Evolutionary conservation across 2,113 vertebrate genomes (phyloP), one percentile per base, ranked within the genome.

Genomic region (Amphilophus citrinellus): DNA sequence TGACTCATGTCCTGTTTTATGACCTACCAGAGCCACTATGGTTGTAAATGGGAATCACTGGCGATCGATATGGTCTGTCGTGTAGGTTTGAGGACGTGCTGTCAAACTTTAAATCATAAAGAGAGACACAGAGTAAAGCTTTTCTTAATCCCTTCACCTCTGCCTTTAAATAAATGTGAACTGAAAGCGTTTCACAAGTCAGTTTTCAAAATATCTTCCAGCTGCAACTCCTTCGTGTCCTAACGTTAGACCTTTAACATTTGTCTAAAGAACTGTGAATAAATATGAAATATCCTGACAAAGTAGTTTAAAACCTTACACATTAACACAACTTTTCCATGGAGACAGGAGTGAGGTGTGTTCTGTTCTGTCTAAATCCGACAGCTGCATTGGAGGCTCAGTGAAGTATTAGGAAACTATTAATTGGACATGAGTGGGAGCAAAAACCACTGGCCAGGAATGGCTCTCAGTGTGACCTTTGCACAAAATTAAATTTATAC

Each of bases 271-370:
- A 14, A 63, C 47, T 11, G 5, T 58, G 66, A 76, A 88, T 68
- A n/a, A 14, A 76, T 44, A 60, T 47, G 24, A 77, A 84, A 83
- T 56, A 76, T 35, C 53, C 63, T 61, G 53, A 63, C 84, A 66
- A 83, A 81, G 32, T 61, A 47, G 62, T 86, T 83, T 30, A 59
- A 81, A 79, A 78, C 68, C 68, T 56, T 56, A 73, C 68, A 79
- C 32, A 75, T 80, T 84, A 89, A 75, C 77, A 80, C 84, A 85
- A 80, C 3, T 75, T 87, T 85, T 83, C 79, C 88, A 80, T 47
- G 22, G 65, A 62, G 79, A 80, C 44, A 4, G 35, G 58, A 17
- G 47, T 9, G 62, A 62, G 79, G 79, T 87, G 84, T 87, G 83
- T 83, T 75, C 61, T 71, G 76, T 62, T 75, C 68, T 56, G 47